These are phyloP conservation scores for Bungarus multicinctus DNA, from an alignment of 2,113 vertebrate species.

Conservation along the genomic window DNA sequence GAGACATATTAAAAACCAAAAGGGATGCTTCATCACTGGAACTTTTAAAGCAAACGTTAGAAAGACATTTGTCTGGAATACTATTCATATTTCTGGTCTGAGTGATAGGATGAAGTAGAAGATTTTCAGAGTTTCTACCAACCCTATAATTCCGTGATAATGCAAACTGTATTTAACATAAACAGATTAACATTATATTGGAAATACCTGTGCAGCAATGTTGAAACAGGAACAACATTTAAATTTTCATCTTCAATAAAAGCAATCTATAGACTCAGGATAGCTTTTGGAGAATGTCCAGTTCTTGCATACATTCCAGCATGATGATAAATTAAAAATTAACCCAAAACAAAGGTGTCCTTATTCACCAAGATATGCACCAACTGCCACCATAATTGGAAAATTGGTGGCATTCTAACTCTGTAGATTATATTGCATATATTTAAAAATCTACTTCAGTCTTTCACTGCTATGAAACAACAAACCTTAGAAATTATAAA, in stretches of 20 bases:
- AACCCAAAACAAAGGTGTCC: neutral
- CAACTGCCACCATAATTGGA: neutral
- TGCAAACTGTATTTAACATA: neutral
- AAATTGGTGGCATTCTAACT: neutral
- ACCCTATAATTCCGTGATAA: neutral
- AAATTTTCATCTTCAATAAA: neutral
- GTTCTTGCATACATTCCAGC: neutral
- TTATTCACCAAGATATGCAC: neutral
- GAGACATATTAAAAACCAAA: neutral
- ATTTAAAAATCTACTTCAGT: neutral
- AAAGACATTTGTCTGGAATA: neutral
- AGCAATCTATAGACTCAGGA: neutral
- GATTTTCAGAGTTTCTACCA: neutral
- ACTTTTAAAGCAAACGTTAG: neutral
- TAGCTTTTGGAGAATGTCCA: neutral
- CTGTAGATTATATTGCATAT: neutral
- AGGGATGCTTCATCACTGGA: neutral
- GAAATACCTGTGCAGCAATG: neutral
- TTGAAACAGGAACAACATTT: neutral
- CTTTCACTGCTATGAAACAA: neutral
- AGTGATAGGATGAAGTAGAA: neutral
- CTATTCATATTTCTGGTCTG: neutral
- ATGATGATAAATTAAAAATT: neutral
- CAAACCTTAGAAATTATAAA: neutral
- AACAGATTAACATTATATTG: neutral